Evolutionary conservation across 2,113 vertebrate genomes (phyloP).

Genomic region (Xiphophorus maculatus): DNA sequence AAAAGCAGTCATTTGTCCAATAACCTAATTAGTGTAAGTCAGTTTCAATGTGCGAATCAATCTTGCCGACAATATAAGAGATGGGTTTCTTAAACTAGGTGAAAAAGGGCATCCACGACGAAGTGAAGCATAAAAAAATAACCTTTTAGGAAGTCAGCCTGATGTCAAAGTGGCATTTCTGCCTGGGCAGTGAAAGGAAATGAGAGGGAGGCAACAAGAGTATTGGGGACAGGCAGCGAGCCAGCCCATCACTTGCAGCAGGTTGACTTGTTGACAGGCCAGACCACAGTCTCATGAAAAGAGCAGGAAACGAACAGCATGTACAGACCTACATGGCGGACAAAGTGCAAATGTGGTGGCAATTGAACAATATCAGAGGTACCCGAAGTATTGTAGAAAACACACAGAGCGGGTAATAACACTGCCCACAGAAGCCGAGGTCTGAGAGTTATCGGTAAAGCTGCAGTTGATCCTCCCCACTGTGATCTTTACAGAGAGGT

Average conservation of each 20-base stretch:
- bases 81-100: slow-evolving; percentile 31
- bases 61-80: slow-evolving; percentile 15
- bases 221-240: slow-evolving; percentile 19
- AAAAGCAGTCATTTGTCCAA: not conserved
- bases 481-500: slow-evolving; percentile 30
- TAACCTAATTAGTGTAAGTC: slow-evolving; percentile 18
- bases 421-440: slow-evolving; percentile 40
- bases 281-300: slow-evolving; percentile 30
- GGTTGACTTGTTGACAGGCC: slow-evolving; percentile 41
- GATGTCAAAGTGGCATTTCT: slow-evolving; percentile 52
- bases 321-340: slow-evolving; percentile 11
- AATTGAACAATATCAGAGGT: not conserved
- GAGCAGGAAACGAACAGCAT: slow-evolving; percentile 48
- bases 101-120: slow-evolving; percentile 20
- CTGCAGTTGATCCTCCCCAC: slow-evolving; percentile 47
- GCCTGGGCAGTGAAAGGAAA: slow-evolving; percentile 47
- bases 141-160: slow-evolving; percentile 53
- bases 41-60: slow-evolving; percentile 41
- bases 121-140: slow-evolving; percentile 31
- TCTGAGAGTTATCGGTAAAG: slow-evolving; percentile 43
- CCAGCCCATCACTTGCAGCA: slow-evolving; percentile 37
- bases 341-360: slow-evolving; percentile 24
- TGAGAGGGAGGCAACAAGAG: slow-evolving; percentile 36
- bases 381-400: not conserved
- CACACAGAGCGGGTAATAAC: slow-evolving; percentile 42